These are phyloP conservation scores for Chironomus tepperi DNA, from an alignment of 1,140 invertebrate species.

Conservation along the genomic window DNA sequence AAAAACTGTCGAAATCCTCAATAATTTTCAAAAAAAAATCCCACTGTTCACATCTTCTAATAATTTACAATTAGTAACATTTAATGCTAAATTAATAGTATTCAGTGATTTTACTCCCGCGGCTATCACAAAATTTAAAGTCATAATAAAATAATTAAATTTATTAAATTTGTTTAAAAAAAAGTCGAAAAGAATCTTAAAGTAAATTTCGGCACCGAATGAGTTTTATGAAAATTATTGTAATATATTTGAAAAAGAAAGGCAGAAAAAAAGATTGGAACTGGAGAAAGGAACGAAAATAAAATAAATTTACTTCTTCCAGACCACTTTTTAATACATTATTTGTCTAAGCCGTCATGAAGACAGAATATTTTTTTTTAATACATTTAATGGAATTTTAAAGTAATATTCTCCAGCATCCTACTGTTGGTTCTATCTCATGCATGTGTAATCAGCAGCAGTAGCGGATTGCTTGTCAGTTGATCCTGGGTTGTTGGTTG, in stretches of 20 bases:
- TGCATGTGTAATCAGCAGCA: constrained; percentile 19
- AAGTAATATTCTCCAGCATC: constrained; percentile 13
- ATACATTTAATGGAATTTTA: constrained; percentile 20
- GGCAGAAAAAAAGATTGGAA: background rate
- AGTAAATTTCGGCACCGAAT: no score
- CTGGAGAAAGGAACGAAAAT: background rate
- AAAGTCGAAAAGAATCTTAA: no score
- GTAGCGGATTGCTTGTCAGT: background rate
- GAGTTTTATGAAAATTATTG: background rate
- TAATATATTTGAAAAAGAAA: background rate
- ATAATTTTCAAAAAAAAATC: no score
- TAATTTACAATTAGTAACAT: no score
- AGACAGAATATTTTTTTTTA: constrained; percentile 17
- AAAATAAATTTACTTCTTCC: background rate
- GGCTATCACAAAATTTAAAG: no score
- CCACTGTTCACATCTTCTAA: no score
- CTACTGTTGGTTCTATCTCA: background rate
- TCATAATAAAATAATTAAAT: no score
- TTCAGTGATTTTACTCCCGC: no score
- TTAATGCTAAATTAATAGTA: no score
- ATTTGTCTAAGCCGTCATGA: constrained; percentile 12
- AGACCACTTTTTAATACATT: constrained; percentile 14
- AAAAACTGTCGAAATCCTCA: no score
- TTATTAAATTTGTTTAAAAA: no score
- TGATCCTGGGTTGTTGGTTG: background rate